Percentiles rank a stretch among this genome's conserved stretches.
Evolutionary conservation across 1,140 invertebrate species (phyloP).

Genomic region (Drosophila arizonae): DNA sequence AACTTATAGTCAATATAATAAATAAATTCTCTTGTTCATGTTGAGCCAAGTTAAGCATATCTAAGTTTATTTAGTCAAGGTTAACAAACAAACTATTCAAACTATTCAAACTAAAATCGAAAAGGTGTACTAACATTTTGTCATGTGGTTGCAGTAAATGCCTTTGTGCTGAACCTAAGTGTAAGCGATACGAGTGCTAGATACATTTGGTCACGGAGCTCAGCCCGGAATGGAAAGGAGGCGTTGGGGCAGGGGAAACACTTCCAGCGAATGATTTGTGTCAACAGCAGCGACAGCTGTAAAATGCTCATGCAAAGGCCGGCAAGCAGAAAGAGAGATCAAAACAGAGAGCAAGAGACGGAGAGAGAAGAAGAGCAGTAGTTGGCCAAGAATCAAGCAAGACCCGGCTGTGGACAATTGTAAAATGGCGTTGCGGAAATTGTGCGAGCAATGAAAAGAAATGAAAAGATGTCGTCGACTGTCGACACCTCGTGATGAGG

Average conservation of each 20-base stretch:
- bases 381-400: conserved; percentile 30
- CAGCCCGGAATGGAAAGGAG: conserved; percentile 26
- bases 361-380: conserved; percentile 1
- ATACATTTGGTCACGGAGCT: conserved; percentile 65
- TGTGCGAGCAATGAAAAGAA: conserved; percentile 65
- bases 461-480: conserved; percentile 45
- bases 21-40: too few relatives aligned
- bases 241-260: conserved; percentile 38
- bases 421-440: conserved; percentile 74
- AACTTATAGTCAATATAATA: too few relatives aligned
- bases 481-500: conserved; percentile 16
- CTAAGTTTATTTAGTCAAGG: too few relatives aligned
- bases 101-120: neutral
- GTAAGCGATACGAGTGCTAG: conserved; percentile 60
- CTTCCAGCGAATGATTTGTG: conserved; percentile 75
- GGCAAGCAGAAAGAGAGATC: neutral
- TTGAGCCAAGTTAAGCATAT: too few relatives aligned
- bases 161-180: conserved; percentile 32
- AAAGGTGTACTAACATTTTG: conserved; percentile 50
- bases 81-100: neutral
- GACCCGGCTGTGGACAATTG: conserved; percentile 55
- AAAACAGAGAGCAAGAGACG: neutral
- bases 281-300: conserved; percentile 68
- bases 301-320: conserved; percentile 9
- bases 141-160: conserved; percentile 35